phyloP scores from a whole-genome alignment of 2,797 vertebrate genomes.

The Mycteria americana region DNA sequence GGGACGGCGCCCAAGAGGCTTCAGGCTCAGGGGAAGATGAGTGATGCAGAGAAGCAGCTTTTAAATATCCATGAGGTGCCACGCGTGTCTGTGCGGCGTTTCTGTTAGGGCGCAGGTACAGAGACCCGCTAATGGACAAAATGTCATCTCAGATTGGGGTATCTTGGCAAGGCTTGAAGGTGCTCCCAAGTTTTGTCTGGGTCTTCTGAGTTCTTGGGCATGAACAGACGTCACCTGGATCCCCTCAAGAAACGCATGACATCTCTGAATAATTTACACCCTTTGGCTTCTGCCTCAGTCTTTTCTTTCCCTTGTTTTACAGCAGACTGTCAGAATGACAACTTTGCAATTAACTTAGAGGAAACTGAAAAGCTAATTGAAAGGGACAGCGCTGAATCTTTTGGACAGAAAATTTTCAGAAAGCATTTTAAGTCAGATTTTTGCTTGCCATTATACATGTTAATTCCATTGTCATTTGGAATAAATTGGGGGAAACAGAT shows the following conservation, averaged over 20 bases:
- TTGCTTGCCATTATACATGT: not conserved
- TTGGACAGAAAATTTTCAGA: not conserved
- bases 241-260: not conserved
- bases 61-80: rapidly evolving
- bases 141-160: rapidly evolving
- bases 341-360: not conserved
- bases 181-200: not conserved
- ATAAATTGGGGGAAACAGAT: slow-evolving; percentile 15
- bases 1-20: not conserved
- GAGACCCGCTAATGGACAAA: not conserved
- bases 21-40: not conserved
- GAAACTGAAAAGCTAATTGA: not conserved
- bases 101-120: not conserved
- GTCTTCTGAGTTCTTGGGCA: not conserved
- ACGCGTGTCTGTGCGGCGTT: rapidly evolving
- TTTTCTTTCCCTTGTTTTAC: not conserved
- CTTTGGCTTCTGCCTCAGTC: not conserved
- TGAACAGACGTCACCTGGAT: not conserved
- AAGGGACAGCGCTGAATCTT: not conserved
- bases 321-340: not conserved
- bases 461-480: slow-evolving; percentile 18
- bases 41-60: not conserved
- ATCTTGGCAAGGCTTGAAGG: not conserved
- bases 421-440: not conserved
- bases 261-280: not conserved